Conservation (phyloP, 2,888 invertebrate genomes). For the Campaea margaritaria region DNA sequence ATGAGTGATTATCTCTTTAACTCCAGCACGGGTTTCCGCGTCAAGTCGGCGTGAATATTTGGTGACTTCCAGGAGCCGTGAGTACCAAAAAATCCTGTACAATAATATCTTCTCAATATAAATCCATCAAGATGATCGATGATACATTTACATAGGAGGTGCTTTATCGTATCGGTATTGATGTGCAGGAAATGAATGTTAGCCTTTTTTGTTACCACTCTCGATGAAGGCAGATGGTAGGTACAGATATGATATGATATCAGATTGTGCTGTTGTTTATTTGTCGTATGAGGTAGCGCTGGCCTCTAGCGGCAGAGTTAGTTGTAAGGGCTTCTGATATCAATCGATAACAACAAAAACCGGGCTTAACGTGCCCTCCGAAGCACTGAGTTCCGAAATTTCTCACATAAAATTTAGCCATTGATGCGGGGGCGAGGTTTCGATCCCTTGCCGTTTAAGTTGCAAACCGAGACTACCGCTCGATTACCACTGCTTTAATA, state of each 20-base stretch:
- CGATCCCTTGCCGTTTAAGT: no score
- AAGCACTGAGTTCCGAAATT: no score
- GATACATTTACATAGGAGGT: constrained; percentile 5
- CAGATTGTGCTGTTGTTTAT: background rate
- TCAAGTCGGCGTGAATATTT: background rate
- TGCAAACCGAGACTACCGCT: no score
- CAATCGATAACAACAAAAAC: no score
- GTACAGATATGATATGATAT: background rate
- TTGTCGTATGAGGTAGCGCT: background rate
- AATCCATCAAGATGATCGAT: constrained; percentile 25
- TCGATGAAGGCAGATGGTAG: background rate
- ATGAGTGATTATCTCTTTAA: no score
- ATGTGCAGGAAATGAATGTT: constrained; percentile 4
- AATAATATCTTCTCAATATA: constrained; percentile 10
- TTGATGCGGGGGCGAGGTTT: no score
- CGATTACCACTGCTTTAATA: no score
- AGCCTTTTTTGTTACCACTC: background rate
- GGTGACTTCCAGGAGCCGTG: background rate
- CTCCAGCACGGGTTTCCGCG: background rate
- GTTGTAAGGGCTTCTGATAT: no score
- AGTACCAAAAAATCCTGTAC: background rate
- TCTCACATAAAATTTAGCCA: no score
- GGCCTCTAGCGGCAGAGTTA: background rate
- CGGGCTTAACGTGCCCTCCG: no score
- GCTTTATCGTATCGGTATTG: constrained; percentile 16